These are phyloP conservation scores for Tipula lateralis DNA, from an alignment of 2,888 invertebrate genomes.

Conservation along the genomic window DNA sequence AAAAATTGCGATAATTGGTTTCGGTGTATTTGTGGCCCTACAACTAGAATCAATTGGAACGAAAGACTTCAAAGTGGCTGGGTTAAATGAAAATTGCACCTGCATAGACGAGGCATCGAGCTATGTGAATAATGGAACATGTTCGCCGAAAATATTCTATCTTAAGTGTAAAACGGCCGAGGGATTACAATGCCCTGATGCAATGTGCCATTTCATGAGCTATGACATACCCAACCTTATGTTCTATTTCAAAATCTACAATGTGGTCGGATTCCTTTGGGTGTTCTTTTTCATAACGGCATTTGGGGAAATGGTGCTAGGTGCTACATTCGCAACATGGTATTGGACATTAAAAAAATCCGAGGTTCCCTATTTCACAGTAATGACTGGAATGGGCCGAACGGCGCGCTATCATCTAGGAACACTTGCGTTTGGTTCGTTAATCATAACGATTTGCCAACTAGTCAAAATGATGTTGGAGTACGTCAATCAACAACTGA, in stretches of 20 bases:
- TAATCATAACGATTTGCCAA: slow-evolving; percentile 86
- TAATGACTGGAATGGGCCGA: slow-evolving; percentile 66
- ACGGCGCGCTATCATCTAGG: slow-evolving; percentile 66
- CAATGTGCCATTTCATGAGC: slow-evolving; percentile 60
- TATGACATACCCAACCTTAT: slow-evolving; percentile 47
- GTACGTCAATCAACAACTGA: slow-evolving; percentile 77
- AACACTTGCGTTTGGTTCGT: slow-evolving; percentile 85
- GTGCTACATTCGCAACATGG: slow-evolving; percentile 83
- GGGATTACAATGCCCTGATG: slow-evolving; percentile 45
- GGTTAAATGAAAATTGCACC: slow-evolving; percentile 48
- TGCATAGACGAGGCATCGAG: slow-evolving; percentile 51
- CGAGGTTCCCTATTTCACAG: slow-evolving; percentile 79
- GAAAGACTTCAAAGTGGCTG: not conserved
- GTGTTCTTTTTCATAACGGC: slow-evolving; percentile 83
- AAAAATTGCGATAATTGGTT: slow-evolving; percentile 67
- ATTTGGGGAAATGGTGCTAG: slow-evolving; percentile 85
- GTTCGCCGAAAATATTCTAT: not conserved
- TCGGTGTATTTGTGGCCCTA: slow-evolving; percentile 67
- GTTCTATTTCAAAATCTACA: slow-evolving; percentile 43
- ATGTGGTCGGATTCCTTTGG: slow-evolving; percentile 86
- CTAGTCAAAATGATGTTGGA: slow-evolving; percentile 80
- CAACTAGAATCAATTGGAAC: slow-evolving; percentile 66
- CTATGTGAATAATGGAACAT: slow-evolving; percentile 49
- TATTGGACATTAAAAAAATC: slow-evolving; percentile 87
- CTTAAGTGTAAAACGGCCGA: not conserved